These are phyloP conservation scores for Elaphurus davidianus DNA, from an alignment of 2,113 vertebrate genomes.

Conservation along the genomic window DNA sequence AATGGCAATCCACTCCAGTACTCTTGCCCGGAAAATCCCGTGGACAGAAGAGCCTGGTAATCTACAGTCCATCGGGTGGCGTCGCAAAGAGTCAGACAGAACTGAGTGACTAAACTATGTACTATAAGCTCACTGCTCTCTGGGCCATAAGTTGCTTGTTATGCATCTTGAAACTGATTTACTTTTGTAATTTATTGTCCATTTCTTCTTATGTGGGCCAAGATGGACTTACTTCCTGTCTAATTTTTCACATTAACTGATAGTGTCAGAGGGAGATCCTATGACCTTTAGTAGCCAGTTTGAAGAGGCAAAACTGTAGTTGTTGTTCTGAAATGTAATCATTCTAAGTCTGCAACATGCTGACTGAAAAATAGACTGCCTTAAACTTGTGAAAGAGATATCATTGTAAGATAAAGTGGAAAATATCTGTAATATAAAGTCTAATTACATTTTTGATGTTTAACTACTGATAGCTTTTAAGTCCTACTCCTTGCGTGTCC, in stretches of 20 bases:
- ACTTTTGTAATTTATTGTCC: background rate
- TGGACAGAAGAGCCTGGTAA: background rate
- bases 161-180: background rate
- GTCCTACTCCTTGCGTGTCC: accelerated
- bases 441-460: background rate
- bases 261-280: background rate
- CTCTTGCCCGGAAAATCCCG: background rate
- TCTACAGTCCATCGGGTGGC: background rate
- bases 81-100: background rate
- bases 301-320: background rate
- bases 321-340: background rate
- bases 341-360: background rate
- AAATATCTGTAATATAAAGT: background rate
- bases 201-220: background rate
- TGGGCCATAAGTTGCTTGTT: background rate
- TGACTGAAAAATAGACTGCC: background rate
- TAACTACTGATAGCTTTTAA: background rate
- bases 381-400: background rate
- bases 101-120: background rate
- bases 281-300: background rate
- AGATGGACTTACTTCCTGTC: background rate
- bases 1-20: background rate
- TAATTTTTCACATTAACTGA: background rate
- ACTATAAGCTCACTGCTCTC: background rate
- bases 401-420: background rate